phyloP scores from a whole-genome alignment of 2,888 invertebrate genomes.

The Callosobruchus maculatus region DNA sequence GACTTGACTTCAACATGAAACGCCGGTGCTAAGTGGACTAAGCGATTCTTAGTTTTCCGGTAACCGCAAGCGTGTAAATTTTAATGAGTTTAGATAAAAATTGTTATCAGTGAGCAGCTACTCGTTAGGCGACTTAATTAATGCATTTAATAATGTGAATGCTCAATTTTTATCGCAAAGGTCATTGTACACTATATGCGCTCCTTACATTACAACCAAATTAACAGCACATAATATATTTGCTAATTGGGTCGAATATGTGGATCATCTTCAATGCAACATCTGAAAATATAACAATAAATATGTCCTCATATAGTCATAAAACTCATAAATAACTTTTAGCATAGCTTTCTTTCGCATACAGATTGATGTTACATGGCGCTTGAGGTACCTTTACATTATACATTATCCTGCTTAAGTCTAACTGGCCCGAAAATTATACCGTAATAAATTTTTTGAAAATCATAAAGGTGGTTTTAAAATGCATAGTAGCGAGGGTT shows the following conservation, averaged over 20 bases:
- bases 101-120: conserved; percentile 12
- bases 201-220: background rate
- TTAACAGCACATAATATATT: background rate
- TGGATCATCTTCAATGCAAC: background rate
- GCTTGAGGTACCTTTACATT: too few species aligned
- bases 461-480: too few species aligned
- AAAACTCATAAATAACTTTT: too few species aligned
- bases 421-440: too few species aligned
- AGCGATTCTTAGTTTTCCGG: background rate
- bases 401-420: too few species aligned
- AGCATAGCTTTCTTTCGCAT: too few species aligned
- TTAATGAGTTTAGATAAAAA: conserved; percentile 25
- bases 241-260: background rate
- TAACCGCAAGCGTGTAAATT: conserved; percentile 12
- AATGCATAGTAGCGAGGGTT: too few species aligned
- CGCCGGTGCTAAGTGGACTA: background rate
- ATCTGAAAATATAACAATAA: background rate
- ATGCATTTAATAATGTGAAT: conserved; percentile 13
- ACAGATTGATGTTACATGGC: too few species aligned
- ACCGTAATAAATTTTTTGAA: too few species aligned
- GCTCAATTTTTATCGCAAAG: conserved; percentile 8
- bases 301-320: background rate
- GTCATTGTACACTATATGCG: conserved; percentile 6
- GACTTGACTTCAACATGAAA: background rate
- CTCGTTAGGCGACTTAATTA: conserved; percentile 14